Base-by-base conservation (phyloP, 2,888 invertebrate genomes). In the Eilema depressum region DNA sequence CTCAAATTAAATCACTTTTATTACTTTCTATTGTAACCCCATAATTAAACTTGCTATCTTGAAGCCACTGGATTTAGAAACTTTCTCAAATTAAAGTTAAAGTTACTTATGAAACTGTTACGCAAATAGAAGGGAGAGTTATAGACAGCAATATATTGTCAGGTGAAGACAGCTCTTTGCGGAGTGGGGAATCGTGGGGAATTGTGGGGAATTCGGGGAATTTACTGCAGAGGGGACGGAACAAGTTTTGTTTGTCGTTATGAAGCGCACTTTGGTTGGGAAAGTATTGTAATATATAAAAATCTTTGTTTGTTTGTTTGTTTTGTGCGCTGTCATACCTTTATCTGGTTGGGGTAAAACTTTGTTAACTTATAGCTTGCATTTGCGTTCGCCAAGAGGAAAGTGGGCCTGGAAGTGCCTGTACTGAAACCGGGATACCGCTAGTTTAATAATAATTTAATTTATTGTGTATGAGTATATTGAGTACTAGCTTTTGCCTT, bases 121-220 rank as follows among this genome's bases (percentile, higher is more conserved):
- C 23, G 68, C 53, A 53, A 23, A 30, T 26, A 53, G 30, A 17
- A 33, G 53, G 33, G n/a, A 41, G 33, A 68, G 47, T 25, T 53
- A 62, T 68, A 53, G 60, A 28, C 53, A 25, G 23, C 12, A 57
- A 41, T 41, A 61, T 59, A 67, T 61, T 59, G 61, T 47, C 26
- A 63, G 53, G 28, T 65, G 53, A 28, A 28, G 65, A 65, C 56
- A 33, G 25, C 65, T 64, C 41, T 63, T 26, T 26, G 20, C 25
- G 41, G 47, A 47, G 28, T 63, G 47, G 47, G 20, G 47, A 47
- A 63, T 20, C 20, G 20, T 17, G 47, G 37, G 37, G 11, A 37
- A 41, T 41, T 17, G 41, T 41, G 17, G 41, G 41, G 41, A 41
- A 41, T 41, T 41, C 17, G 17, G 41, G 53, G n/a, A 47, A 63